Conservation (phyloP, 2,797 vertebrate genomes). For the Leucoraja ocellata region DNA sequence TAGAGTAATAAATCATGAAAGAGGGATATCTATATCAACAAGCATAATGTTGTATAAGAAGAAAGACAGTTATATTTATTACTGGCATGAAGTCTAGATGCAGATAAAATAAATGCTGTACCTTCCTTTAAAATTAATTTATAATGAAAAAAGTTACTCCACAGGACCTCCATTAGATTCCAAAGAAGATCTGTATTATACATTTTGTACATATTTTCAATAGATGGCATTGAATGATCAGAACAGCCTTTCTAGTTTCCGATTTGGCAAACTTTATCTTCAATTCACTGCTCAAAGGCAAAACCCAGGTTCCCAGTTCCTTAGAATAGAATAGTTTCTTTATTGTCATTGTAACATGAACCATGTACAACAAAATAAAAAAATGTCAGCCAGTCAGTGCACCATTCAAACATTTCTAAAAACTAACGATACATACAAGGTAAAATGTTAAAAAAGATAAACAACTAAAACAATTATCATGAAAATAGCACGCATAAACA, state of each 20-base stretch:
- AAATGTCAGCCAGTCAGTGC: no score
- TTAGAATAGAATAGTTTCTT: no score
- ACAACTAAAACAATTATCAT: no score
- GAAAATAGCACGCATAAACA: no score
- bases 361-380: no score
- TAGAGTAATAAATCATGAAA: not conserved
- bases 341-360: no score
- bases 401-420: no score
- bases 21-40: not conserved
- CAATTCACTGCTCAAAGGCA: not conserved
- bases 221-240: not conserved
- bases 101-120: not conserved
- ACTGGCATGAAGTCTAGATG: not conserved
- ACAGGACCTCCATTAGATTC: not conserved
- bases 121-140: constrained; percentile 4
- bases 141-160: not conserved
- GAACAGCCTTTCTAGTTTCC: not conserved
- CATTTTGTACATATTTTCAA: not conserved
- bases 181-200: not conserved
- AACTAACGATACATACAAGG: no score
- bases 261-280: not conserved
- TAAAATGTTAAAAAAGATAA: no score
- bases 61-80: not conserved
- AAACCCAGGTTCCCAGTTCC: not conserved
- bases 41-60: not conserved